phyloP scores from a whole-genome alignment of 1,140 invertebrate species.

The Drosophila suzukii region DNA sequence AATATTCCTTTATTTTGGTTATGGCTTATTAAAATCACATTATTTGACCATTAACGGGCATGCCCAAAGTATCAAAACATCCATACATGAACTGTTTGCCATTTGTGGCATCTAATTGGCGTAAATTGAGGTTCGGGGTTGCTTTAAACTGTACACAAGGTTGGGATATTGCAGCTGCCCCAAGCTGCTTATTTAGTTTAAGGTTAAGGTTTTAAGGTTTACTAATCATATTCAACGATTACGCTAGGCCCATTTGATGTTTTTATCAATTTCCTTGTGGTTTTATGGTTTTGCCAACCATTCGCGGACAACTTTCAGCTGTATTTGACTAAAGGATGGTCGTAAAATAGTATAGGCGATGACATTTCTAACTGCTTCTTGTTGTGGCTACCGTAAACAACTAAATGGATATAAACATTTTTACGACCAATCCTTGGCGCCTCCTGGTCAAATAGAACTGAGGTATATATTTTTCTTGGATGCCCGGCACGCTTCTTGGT shows the following conservation, averaged over 20 bases:
- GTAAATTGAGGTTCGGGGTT: slow-evolving; percentile 21
- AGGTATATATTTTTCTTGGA: slow-evolving; percentile 22
- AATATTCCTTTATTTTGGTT: slow-evolving; percentile 56
- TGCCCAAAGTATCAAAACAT: slow-evolving; percentile 60
- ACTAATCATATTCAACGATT: slow-evolving; percentile 1
- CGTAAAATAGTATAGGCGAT: slow-evolving; percentile 36
- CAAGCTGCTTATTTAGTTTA: slow-evolving; percentile 12
- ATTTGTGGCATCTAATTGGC: slow-evolving; percentile 47
- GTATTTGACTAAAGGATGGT: slow-evolving; percentile 36
- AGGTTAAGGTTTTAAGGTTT: not conserved
- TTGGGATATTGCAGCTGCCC: slow-evolving; percentile 5
- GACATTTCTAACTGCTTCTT: slow-evolving; percentile 30
- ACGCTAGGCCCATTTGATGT: slow-evolving; percentile 4
- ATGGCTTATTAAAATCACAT: slow-evolving; percentile 70
- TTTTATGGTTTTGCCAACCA: slow-evolving; percentile 2
- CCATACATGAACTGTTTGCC: slow-evolving; percentile 22
- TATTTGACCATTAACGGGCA: slow-evolving; percentile 38
- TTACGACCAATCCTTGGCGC: slow-evolving; percentile 33
- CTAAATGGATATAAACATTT: slow-evolving; percentile 46
- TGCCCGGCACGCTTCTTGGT: slow-evolving; percentile 64
- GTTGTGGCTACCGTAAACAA: slow-evolving; percentile 57
- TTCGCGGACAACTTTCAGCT: slow-evolving; percentile 28
- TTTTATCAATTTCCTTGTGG: slow-evolving; percentile 10
- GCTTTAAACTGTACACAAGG: slow-evolving; percentile 15
- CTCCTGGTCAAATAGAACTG: slow-evolving; percentile 48